Percentiles rank a stretch among this genome's conserved stretches.
Conservation (phyloP, 2,113 vertebrate species). For the Corynorhinus townsendii region DNA sequence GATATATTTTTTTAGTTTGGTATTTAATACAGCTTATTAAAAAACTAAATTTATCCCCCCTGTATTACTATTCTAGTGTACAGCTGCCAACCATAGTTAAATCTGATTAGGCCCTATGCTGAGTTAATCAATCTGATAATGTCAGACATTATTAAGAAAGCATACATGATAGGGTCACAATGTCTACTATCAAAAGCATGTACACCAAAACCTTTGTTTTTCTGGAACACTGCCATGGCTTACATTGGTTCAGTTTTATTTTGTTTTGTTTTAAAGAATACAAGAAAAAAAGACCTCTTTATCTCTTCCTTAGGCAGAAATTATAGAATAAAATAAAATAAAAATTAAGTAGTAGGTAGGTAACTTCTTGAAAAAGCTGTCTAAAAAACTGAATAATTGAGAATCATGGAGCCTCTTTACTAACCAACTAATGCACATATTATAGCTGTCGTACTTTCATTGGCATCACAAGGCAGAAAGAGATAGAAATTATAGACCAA, state of each 20-base stretch:
- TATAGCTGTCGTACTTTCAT: neutral
- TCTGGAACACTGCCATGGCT: conserved; percentile 59
- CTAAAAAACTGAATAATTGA: neutral
- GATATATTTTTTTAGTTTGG: conserved; percentile 61
- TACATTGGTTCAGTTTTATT: conserved; percentile 65
- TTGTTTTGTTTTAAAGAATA: neutral
- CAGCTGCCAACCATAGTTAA: conserved; percentile 79
- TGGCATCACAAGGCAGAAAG: neutral
- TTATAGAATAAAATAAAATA: neutral
- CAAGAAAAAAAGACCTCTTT: conserved; percentile 40
- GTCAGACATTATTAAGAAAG: conserved; percentile 82
- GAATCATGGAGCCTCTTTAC: neutral
- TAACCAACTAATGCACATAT: neutral
- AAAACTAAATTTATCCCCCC: conserved; percentile 72
- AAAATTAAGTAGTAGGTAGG: neutral
- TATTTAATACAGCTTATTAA: conserved; percentile 70
- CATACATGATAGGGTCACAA: conserved; percentile 74
- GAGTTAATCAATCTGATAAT: conserved; percentile 84
- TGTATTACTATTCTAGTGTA: conserved; percentile 75
- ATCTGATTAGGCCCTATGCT: conserved; percentile 79
- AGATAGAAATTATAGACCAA: neutral
- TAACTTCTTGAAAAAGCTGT: neutral
- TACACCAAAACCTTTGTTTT: conserved; percentile 76
- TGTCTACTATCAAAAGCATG: conserved; percentile 69
- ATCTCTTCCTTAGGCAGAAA: conserved; percentile 43